Evolutionary conservation across 2,888 invertebrate species (phyloP).

Genomic region (Drosophila robusta): DNA sequence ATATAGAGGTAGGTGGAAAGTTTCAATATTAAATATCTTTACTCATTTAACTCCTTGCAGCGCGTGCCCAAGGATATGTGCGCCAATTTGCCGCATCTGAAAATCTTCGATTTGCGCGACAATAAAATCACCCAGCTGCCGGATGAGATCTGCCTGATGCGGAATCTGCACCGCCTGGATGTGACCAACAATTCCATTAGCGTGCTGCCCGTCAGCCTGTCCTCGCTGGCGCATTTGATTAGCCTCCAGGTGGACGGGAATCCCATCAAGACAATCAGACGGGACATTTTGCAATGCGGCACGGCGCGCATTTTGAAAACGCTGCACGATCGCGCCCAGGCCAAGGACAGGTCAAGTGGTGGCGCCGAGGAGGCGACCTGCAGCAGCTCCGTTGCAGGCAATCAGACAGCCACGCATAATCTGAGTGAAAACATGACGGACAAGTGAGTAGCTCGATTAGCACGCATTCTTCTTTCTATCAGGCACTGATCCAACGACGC

Average conservation of each 20-base stretch:
- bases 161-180: conserved; percentile 92
- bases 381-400: background rate
- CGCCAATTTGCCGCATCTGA: conserved; percentile 90
- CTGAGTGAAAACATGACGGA: conserved; percentile 63
- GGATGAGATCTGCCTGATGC: conserved; percentile 90
- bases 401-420: conserved; percentile 77
- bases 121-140: conserved; percentile 92
- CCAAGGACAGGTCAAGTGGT: conserved; percentile 31
- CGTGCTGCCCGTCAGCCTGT: conserved; percentile 89
- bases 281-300: conserved; percentile 94
- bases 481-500: conserved; percentile 29
- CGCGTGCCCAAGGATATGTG: conserved; percentile 90
- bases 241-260: conserved; percentile 94
- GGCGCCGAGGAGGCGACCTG: conserved; percentile 19
- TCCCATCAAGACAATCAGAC: conserved; percentile 91
- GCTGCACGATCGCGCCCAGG: conserved; percentile 87
- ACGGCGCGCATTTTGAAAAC: conserved; percentile 92
- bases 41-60: conserved; percentile 83
- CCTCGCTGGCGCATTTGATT: conserved; percentile 91
- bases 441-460: conserved; percentile 60
- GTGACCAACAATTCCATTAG: conserved; percentile 91
- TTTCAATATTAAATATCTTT: background rate
- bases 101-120: conserved; percentile 91
- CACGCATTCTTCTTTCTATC: background rate
- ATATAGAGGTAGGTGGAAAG: conserved; percentile 87